Base-by-base conservation (phyloP, 2,888 invertebrate genomes). In the Ormyrus rosae region DNA sequence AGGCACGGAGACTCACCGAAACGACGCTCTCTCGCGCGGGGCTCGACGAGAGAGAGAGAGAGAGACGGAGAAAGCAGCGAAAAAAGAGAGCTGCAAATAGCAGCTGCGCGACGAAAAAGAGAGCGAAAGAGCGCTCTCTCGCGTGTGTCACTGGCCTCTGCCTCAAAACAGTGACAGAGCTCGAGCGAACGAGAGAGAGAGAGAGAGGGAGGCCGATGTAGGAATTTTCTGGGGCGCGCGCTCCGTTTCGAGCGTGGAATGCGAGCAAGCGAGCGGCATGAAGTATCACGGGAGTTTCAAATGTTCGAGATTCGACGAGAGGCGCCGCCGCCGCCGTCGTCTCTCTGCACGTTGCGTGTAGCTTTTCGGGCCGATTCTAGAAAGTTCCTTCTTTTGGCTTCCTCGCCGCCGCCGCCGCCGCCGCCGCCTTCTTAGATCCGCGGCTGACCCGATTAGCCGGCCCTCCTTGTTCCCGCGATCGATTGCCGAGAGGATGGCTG, bases 81-180 rank as follows among this genome's bases (percentile, higher is more conserved):
- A 77, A 46, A 51, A 71, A 45, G 10, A 56, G 34, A 50, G 11
- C 65, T 34, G 65, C 71, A 11, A 58, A 65, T 65, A 58, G 70
- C 56, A 78, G 65, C 70, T 58, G 58, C 65, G 11, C 56, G 51
- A n/a, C 6, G 11, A 34, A 61, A n/a, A 46, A 50, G 58, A 67
- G 13, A 19, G 6, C 48, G 45, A 67, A 19, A n/a, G 2, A 13
- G 51, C 10, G n/a, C 48, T 34, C 34, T 34, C 9, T 7, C 8
- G n/a, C 51, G 64, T 67, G 72, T 67, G 60, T 53, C 71, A 65
- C 71, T 78, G 60, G 58, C 58, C 65, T 67, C 11, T 51, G 51
- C 6, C 19, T 7, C 45, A 71, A 78, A 78, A 71, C 51, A 67
- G 5, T 61, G 5, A 50, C 48, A 7, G 53, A 4, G 55, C 50